Percentiles rank a stretch among this genome's conserved stretches.
phyloP scores from a whole-genome alignment of 2,888 invertebrate genomes.

The Synergus gifuensis region DNA sequence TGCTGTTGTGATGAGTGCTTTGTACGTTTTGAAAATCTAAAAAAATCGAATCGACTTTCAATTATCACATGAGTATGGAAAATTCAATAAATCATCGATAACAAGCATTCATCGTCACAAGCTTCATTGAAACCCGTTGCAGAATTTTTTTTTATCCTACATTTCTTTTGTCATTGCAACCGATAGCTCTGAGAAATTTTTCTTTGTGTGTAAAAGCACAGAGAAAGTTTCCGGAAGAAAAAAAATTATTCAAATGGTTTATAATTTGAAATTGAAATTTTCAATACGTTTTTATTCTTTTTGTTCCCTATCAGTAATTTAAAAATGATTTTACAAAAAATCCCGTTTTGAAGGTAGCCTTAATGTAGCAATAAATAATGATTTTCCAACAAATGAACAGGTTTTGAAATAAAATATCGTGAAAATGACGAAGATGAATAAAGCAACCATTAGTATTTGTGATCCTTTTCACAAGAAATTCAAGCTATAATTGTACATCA shows the following conservation, averaged over 20 bases:
- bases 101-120: background rate
- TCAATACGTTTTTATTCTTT: too few relatives aligned
- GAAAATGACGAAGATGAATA: background rate
- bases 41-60: background rate
- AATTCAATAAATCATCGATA: background rate
- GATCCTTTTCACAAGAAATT: background rate
- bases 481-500: constrained; percentile 39
- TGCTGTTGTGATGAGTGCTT: constrained; percentile 89
- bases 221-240: background rate
- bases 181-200: background rate
- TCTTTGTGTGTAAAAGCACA: background rate
- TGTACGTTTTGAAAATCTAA: constrained; percentile 77
- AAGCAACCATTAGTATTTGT: background rate
- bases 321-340: background rate
- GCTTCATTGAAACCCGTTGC: background rate
- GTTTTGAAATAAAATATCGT: background rate
- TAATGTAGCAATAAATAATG: too few relatives aligned
- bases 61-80: background rate
- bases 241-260: background rate
- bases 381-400: too few relatives aligned
- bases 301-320: background rate
- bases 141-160: background rate
- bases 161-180: background rate
- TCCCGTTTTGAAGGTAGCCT: background rate
- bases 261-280: too few relatives aligned